Evolutionary conservation across 2,888 invertebrate genomes (phyloP).

Genomic region (Erynnis tages): DNA sequence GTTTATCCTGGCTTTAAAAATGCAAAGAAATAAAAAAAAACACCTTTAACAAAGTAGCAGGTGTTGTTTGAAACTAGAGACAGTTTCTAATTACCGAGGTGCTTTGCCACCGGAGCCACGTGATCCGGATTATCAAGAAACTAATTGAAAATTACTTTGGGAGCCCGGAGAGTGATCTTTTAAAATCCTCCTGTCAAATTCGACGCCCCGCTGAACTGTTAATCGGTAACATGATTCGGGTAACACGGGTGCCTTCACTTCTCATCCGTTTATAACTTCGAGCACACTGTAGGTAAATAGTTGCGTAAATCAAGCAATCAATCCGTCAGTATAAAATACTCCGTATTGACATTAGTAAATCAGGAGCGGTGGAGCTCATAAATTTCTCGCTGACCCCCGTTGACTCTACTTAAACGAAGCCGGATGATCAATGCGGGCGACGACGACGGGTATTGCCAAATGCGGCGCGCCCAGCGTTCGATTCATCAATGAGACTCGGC

Average conservation of each 20-base stretch:
- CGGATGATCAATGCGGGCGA: neutral
- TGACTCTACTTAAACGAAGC: neutral
- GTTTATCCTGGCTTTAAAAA: constrained; percentile 32
- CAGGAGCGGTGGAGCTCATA: neutral
- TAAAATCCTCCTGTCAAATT: constrained; percentile 63
- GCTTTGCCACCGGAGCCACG: constrained; percentile 47
- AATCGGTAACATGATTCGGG: constrained; percentile 51
- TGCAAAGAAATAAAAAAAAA: constrained; percentile 31
- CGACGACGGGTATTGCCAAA: constrained; percentile 43
- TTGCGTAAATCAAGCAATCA: too few species aligned
- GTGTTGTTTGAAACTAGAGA: constrained; percentile 60
- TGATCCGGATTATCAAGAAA: constrained; percentile 76
- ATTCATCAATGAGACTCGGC: constrained; percentile 54
- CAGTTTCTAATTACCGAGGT: constrained; percentile 65
- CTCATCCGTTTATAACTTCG: neutral
- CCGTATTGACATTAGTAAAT: neutral
- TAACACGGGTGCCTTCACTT: constrained; percentile 44
- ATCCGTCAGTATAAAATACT: neutral
- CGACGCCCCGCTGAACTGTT: constrained; percentile 39
- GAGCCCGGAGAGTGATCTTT: constrained; percentile 55
- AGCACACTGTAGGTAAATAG: too few species aligned
- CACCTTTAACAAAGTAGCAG: constrained; percentile 41
- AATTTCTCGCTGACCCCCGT: neutral
- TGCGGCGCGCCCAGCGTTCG: constrained; percentile 49
- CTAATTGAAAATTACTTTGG: constrained; percentile 77